phyloP scores from a whole-genome alignment of 1,140 invertebrate species.

The Monochamus saltuarius region DNA sequence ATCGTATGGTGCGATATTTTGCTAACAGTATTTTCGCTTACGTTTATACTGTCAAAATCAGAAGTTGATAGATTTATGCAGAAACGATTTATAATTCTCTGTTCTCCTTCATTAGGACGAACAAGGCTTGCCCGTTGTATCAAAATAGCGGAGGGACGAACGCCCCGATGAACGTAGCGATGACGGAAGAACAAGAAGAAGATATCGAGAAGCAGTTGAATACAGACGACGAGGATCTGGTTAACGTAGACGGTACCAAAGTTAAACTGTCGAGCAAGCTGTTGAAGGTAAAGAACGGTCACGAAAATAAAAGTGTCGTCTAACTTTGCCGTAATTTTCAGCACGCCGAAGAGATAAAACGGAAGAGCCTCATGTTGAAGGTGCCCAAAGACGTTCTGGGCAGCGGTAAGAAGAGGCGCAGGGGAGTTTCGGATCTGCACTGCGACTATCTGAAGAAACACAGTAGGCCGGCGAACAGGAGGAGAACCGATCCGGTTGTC shows the following conservation, averaged over 20 bases:
- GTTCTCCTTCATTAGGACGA: slow-evolving; percentile 64
- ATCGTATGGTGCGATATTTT: too few species aligned
- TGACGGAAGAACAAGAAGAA: slow-evolving; percentile 81
- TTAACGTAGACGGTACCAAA: slow-evolving; percentile 91
- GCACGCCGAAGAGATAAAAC: slow-evolving; percentile 79
- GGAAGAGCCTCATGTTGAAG: slow-evolving; percentile 78
- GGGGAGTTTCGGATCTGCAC: slow-evolving; percentile 71
- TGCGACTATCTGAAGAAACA: slow-evolving; percentile 93
- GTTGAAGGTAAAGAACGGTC: slow-evolving; percentile 64
- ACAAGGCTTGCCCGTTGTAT: slow-evolving; percentile 94
- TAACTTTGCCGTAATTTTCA: slow-evolving; percentile 46
- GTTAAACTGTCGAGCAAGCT: slow-evolving; percentile 80
- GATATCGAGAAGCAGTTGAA: slow-evolving; percentile 76
- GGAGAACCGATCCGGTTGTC: slow-evolving; percentile 95
- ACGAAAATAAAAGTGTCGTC: slow-evolving; percentile 2
- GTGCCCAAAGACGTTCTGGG: slow-evolving; percentile 75
- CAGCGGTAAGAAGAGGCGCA: slow-evolving; percentile 64
- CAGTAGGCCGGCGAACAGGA: slow-evolving; percentile 83
- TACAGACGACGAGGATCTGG: slow-evolving; percentile 79
- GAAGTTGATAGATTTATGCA: background rate
- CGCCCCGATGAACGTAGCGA: slow-evolving; percentile 70
- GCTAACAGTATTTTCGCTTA: background rate
- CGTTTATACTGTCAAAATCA: background rate
- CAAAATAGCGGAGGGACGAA: slow-evolving; percentile 62
- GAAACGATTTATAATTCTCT: slow-evolving; percentile 15